Evolutionary conservation across 1,140 invertebrate species (phyloP), one percentile per base, ranked within the genome.

Genomic region (Phocides pigmalion): DNA sequence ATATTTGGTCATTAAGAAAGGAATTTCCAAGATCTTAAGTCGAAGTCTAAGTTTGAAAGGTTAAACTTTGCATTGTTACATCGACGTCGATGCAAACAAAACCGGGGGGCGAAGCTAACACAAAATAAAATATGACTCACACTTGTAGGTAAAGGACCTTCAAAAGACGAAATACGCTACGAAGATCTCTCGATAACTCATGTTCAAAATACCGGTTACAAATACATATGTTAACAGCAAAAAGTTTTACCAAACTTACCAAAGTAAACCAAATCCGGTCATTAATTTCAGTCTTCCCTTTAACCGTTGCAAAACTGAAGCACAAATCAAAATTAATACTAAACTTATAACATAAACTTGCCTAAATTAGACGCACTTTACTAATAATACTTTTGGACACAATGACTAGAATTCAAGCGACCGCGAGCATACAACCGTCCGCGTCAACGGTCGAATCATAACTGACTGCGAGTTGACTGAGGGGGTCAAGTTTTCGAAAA

Each of bases 231-330:
- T 19, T 32, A 28, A 46, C 2, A 4, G 4, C 5, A 25, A 49
- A 68, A 64, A 61, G 28, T 32, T 28, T n/a, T 1, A 56, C 6
- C 51, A 62, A 69, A 87, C 87, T 89, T 67, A 90, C 87, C 87
- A 90, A 84, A 90, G 82, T 71, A 89, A 85, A 64, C 84, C 86
- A 82, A 90, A 90, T 90, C 83, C 87, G 77, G 86, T 87, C 87
- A 90, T 90, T 79, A 87, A 90, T 80, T 64, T 79, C 67, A 81
- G 70, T 80, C 74, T 80, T n/a, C 75, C 72, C 54, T 54, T 46
- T 15, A 39, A 49, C 12, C 17, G 42, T 44, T 17, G 14, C 65
- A 68, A 68, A 59, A 76, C 74, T 64, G 73, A 54, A 70, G 53
- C 65, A 67, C 41, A 69, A 71, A 74, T 71, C 35, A 37, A 51